Evolutionary conservation across 2,888 invertebrate species (phyloP).

Genomic region (Xanthorhoe spadicearia): DNA sequence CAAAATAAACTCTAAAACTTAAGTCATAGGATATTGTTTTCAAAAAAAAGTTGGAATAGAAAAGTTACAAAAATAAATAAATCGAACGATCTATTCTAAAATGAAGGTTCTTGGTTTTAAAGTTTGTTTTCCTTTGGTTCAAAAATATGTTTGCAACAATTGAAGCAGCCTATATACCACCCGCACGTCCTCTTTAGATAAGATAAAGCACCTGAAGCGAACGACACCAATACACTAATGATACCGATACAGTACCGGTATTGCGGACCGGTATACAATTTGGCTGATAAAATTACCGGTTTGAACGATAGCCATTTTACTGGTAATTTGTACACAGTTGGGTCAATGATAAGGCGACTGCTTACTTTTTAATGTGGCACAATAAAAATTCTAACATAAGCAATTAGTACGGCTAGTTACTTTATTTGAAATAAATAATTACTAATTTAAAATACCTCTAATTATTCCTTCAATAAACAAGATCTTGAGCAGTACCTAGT

Average conservation of each 20-base stretch:
- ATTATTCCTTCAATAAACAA: no score
- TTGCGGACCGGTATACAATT: conserved; percentile 74
- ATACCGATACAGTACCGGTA: conserved; percentile 64
- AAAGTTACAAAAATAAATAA: conserved; percentile 59
- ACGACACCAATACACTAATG: conserved; percentile 80
- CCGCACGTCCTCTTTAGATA: conserved; percentile 85
- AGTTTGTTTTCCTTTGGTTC: conserved; percentile 23
- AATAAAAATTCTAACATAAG: no score
- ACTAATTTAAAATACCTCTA: no score
- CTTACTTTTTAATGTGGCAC: background rate
- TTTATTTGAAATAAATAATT: no score
- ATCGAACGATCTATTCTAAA: conserved; percentile 37
- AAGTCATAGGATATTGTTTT: conserved; percentile 41
- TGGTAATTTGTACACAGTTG: conserved; percentile 27
- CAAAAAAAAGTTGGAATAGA: conserved; percentile 45
- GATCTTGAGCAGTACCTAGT: no score
- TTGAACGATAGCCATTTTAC: conserved; percentile 51
- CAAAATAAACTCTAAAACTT: conserved; percentile 50
- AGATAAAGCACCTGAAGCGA: conserved; percentile 80
- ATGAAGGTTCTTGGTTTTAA: conserved; percentile 27
- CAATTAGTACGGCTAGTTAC: no score
- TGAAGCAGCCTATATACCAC: conserved; percentile 73
- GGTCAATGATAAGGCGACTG: conserved; percentile 7
- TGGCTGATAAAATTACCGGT: conserved; percentile 68
- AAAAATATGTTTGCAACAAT: conserved; percentile 64